phyloP scores from a whole-genome alignment of 2,113 vertebrate genomes.

The Hiodon tergisus region DNA sequence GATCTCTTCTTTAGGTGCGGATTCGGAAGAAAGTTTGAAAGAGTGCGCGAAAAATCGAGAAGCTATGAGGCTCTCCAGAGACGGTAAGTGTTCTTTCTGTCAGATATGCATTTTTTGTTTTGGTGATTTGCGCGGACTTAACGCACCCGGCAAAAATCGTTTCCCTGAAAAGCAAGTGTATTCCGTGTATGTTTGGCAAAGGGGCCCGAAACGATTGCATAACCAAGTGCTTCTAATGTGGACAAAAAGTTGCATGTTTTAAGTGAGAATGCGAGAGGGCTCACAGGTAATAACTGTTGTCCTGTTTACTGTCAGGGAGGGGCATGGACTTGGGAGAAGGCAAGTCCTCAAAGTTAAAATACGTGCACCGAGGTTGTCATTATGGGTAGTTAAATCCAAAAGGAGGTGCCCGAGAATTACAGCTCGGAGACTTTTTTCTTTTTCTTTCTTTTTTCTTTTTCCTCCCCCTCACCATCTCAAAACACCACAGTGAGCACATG shows the following conservation, averaged over 20 bases:
- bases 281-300: conserved; percentile 26
- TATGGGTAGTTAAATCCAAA: background rate
- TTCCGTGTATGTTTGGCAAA: background rate
- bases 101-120: conserved; percentile 60
- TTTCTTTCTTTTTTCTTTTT: background rate
- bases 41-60: conserved; percentile 93
- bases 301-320: conserved; percentile 11
- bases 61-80: conserved; percentile 96
- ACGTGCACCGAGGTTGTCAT: conserved; percentile 8
- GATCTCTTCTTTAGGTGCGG: conserved; percentile 71
- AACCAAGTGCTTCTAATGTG: background rate
- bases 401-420: background rate
- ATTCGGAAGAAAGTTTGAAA: conserved; percentile 96
- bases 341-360: conserved; percentile 18
- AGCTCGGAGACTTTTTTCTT: background rate
- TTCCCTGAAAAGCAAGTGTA: conserved; percentile 32
- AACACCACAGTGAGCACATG: no score
- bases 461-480: no score
- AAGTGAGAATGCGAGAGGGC: conserved; percentile 26
- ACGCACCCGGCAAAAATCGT: conserved; percentile 23
- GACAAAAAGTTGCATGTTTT: background rate
- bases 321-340: background rate
- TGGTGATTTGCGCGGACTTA: conserved; percentile 45
- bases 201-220: background rate
- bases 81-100: conserved; percentile 77